These are phyloP conservation scores for Philereme transversata DNA, from an alignment of 2,888 invertebrate species.

Conservation along the genomic window DNA sequence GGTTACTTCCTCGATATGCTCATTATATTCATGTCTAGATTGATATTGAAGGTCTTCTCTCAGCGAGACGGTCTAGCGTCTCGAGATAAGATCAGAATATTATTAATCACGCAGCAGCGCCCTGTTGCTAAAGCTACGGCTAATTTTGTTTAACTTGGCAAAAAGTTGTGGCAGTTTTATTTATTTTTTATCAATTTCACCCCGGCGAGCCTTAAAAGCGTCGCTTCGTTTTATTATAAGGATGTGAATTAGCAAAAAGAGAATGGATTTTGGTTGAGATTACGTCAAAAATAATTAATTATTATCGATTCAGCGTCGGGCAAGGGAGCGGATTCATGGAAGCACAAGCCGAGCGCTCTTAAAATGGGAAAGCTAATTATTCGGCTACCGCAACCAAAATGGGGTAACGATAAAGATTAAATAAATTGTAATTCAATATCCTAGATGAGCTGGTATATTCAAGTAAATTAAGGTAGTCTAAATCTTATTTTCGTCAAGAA, in stretches of 20 bases:
- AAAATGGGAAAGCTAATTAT: constrained; percentile 81
- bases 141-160: constrained; percentile 76
- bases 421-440: constrained; percentile 23
- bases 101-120: constrained; percentile 68
- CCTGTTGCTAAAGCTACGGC: constrained; percentile 61
- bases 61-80: constrained; percentile 28
- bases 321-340: constrained; percentile 77
- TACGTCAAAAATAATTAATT: constrained; percentile 90
- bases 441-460: constrained; percentile 32
- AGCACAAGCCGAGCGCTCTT: constrained; percentile 63
- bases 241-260: constrained; percentile 88
- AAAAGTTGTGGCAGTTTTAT: constrained; percentile 73
- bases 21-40: constrained; percentile 33
- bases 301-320: constrained; percentile 84
- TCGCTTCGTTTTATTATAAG: constrained; percentile 82
- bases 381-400: constrained; percentile 56
- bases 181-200: constrained; percentile 83
- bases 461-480: constrained; percentile 28
- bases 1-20: constrained; percentile 52
- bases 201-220: constrained; percentile 74
- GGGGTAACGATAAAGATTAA: constrained; percentile 54
- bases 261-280: constrained; percentile 87
- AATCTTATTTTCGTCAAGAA: constrained; percentile 29
- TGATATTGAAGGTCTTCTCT: constrained; percentile 24
- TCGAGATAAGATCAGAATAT: constrained; percentile 50